Conservation (phyloP, 2,888 invertebrate species). For the Encarsia formosa region DNA sequence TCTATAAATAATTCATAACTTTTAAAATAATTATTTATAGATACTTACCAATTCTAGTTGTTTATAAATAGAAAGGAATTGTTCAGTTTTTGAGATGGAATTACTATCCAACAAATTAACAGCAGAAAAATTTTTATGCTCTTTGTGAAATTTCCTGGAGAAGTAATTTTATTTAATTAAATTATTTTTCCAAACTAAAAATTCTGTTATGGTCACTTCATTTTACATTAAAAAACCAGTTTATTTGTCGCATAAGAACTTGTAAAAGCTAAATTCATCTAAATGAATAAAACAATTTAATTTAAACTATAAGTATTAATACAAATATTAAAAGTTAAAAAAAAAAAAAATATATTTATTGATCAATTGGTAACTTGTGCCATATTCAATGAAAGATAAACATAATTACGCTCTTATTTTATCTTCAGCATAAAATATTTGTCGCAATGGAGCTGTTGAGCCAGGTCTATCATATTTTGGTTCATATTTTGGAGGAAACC, state of each 20-base stretch:
- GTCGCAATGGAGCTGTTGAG: conserved; percentile 59
- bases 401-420: conserved; percentile 71
- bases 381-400: too few species aligned
- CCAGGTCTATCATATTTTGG: conserved; percentile 71
- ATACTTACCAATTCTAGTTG: conserved; percentile 52
- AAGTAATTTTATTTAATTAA: too few species aligned
- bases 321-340: background rate
- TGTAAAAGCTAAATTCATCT: too few species aligned
- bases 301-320: too few species aligned
- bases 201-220: too few species aligned
- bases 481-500: conserved; percentile 83
- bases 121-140: conserved; percentile 56
- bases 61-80: conserved; percentile 61
- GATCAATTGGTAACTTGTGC: too few species aligned
- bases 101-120: conserved; percentile 56
- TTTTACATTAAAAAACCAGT: too few species aligned
- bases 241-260: too few species aligned
- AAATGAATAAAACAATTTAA: background rate
- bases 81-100: conserved; percentile 59
- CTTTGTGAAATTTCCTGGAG: conserved; percentile 65
- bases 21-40: background rate
- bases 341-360: background rate
- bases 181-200: too few species aligned
- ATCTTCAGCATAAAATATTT: conserved; percentile 83
- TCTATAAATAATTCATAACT: background rate